phyloP scores from a whole-genome alignment of 2,113 vertebrate species.

The Mesocricetus auratus region DNA sequence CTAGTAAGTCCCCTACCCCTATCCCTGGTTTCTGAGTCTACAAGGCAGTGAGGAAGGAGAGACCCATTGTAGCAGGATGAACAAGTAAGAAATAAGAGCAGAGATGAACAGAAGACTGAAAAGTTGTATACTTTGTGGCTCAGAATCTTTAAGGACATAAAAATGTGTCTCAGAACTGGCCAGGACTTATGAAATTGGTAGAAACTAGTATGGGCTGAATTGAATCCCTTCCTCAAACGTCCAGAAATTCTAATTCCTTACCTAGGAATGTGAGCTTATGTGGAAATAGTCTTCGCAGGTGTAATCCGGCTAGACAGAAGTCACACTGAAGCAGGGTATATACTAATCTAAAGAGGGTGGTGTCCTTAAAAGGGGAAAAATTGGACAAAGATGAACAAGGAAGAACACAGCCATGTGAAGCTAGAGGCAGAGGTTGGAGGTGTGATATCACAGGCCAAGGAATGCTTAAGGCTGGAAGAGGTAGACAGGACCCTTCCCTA shows the following conservation, averaged over 20 bases:
- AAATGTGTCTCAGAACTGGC: neutral
- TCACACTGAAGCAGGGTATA: neutral
- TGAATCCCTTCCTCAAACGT: neutral
- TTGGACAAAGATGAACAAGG: neutral
- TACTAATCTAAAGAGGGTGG: neutral
- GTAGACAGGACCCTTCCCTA: neutral
- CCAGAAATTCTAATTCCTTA: neutral
- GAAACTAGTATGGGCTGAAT: neutral
- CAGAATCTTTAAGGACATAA: neutral
- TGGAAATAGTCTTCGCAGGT: neutral
- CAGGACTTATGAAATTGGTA: neutral
- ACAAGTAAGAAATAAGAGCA: constrained; percentile 23
- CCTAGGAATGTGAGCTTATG: neutral
- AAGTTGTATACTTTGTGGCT: neutral
- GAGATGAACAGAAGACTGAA: neutral
- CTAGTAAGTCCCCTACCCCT: neutral
- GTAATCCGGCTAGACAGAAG: neutral
- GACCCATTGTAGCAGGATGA: neutral
- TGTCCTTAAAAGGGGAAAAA: neutral
- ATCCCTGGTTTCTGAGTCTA: neutral
- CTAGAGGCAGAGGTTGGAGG: neutral
- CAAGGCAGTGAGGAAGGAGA: neutral
- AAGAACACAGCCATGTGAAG: neutral
- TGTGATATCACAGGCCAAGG: neutral
- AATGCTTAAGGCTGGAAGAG: neutral